phyloP scores from a whole-genome alignment of 2,113 vertebrate species.

The Elachura formosa region DNA sequence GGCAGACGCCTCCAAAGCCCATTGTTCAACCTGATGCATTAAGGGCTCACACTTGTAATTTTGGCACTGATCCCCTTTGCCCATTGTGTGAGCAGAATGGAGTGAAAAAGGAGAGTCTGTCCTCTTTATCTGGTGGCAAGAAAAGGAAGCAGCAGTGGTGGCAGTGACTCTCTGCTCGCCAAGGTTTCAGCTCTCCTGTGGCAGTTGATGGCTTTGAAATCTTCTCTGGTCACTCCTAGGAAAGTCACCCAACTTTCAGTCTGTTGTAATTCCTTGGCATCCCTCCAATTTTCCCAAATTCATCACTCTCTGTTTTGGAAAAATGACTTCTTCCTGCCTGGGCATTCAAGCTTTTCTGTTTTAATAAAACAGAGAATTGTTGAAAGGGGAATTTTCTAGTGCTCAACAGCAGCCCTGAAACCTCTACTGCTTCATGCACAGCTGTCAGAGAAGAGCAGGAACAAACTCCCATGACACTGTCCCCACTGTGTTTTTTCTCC shows the following conservation, averaged over 20 bases:
- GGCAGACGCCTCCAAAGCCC: conserved; percentile 64
- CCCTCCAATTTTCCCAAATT: conserved; percentile 15
- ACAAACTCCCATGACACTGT: background rate
- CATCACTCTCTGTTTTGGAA: conserved; percentile 25
- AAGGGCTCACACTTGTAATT: conserved; percentile 72
- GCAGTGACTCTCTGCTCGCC: conserved; percentile 5
- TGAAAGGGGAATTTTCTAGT: conserved; percentile 6
- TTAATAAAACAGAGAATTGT: background rate
- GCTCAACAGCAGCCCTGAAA: background rate
- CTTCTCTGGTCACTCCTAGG: background rate
- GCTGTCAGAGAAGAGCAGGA: background rate
- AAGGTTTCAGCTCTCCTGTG: background rate
- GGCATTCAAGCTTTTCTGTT: background rate
- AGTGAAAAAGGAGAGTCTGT: conserved; percentile 68
- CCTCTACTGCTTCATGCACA: background rate
- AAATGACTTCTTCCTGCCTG: background rate
- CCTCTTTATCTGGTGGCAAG: conserved; percentile 59
- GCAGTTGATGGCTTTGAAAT: background rate
- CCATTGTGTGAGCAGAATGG: conserved; percentile 68
- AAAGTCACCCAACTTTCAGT: conserved; percentile 20
- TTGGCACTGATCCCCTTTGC: conserved; percentile 66
- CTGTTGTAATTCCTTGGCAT: conserved; percentile 4
- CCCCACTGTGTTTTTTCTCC: background rate
- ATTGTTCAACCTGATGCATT: conserved; percentile 73
- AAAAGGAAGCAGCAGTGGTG: conserved; percentile 31